phyloP scores from a whole-genome alignment of 1,140 invertebrate species.

The Marisa cornuarietis region DNA sequence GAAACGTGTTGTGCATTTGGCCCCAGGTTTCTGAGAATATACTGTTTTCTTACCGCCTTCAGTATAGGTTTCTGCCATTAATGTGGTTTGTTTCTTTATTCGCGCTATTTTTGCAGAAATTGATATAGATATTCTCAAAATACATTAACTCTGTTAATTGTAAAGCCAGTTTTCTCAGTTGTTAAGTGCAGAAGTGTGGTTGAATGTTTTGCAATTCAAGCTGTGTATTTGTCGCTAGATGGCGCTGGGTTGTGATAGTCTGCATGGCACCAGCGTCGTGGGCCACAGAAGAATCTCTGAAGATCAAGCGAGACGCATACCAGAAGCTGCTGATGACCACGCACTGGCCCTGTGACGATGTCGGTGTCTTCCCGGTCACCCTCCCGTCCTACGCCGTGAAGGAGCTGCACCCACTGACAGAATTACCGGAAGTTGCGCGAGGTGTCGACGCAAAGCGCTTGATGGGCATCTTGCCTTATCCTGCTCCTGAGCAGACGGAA shows the following conservation, averaged over 20 bases:
- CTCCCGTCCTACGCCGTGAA: conserved; percentile 6
- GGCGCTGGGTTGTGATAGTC: conserved; percentile 44
- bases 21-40: too few relatives aligned
- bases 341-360: conserved; percentile 45
- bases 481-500: not conserved
- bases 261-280: conserved; percentile 46
- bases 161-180: too few relatives aligned
- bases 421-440: conserved; percentile 38
- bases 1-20: too few relatives aligned
- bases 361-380: conserved; percentile 23
- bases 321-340: conserved; percentile 37
- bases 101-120: too few relatives aligned
- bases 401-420: conserved; percentile 23
- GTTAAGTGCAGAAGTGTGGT: too few relatives aligned
- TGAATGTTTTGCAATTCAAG: too few relatives aligned
- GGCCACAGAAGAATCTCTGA: conserved; percentile 35
- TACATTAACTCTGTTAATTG: too few relatives aligned
- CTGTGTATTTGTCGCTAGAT: conserved; percentile 12
- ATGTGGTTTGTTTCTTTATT: too few relatives aligned
- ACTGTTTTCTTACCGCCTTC: too few relatives aligned
- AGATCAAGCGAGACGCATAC: conserved; percentile 38
- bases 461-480: conserved; percentile 23
- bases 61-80: too few relatives aligned
- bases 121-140: too few relatives aligned
- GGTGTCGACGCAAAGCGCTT: conserved; percentile 25